Evolutionary conservation across 2,888 invertebrate species (phyloP).

Genomic region (Patella caerulea): DNA sequence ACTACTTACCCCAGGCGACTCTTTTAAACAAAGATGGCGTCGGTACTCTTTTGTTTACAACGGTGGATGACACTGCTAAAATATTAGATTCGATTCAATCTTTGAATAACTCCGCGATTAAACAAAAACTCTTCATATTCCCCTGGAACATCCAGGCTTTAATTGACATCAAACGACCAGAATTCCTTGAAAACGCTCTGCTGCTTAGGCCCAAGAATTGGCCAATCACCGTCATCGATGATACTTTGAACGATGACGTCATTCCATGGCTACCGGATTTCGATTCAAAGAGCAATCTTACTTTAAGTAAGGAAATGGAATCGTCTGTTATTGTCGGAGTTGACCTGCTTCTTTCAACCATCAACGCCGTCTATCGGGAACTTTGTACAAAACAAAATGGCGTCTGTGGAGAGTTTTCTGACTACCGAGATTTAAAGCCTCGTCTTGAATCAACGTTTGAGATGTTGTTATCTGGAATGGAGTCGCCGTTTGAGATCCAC

Average conservation of each 20-base stretch:
- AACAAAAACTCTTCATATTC: conserved; percentile 32
- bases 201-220: conserved; percentile 14
- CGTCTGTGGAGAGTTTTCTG: conserved; percentile 14
- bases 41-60: conserved; percentile 35
- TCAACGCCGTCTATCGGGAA: conserved; percentile 20
- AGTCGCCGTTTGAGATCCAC: conserved; percentile 13
- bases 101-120: neutral
- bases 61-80: conserved; percentile 22
- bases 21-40: neutral
- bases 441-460: conserved; percentile 9
- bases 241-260: conserved; percentile 1
- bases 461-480: conserved; percentile 9
- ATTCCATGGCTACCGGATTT: conserved; percentile 29
- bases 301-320: conserved; percentile 5
- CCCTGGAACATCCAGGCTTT: conserved; percentile 35
- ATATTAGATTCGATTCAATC: conserved; percentile 18
- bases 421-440: conserved; percentile 1
- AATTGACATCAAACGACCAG: neutral
- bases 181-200: conserved; percentile 16
- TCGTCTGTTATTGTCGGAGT: conserved; percentile 19
- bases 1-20: neutral
- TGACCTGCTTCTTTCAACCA: conserved; percentile 15
- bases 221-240: conserved; percentile 3
- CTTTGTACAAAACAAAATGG: conserved; percentile 25
- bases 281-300: neutral